These are phyloP conservation scores for Gorsachius magnificus DNA, from an alignment of 2,797 vertebrate genomes.

Conservation along the genomic window DNA sequence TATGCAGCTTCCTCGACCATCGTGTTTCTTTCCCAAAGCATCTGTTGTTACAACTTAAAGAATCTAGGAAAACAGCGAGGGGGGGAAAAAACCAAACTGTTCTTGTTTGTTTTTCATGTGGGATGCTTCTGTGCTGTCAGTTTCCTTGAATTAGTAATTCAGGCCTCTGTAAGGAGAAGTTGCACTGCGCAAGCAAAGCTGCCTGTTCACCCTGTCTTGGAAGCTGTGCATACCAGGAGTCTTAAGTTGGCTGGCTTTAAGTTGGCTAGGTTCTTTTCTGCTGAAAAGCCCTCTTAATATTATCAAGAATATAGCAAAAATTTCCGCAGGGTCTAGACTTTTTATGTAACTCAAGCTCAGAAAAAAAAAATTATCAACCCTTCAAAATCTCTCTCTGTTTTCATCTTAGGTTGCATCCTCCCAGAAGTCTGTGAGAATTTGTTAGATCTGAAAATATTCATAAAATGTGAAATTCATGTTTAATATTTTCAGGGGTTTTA, in stretches of 20 bases:
- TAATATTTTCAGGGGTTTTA: neutral
- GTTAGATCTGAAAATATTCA: neutral
- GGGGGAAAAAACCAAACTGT: neutral
- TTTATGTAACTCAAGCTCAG: neutral
- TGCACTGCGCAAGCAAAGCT: neutral
- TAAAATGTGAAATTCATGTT: neutral
- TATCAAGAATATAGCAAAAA: neutral
- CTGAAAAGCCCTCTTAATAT: neutral
- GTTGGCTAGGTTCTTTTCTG: neutral
- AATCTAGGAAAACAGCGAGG: neutral
- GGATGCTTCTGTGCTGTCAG: neutral
- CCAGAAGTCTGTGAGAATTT: neutral
- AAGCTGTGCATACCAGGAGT: neutral
- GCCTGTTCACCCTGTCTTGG: neutral
- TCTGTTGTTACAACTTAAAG: neutral
- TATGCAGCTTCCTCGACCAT: accelerated
- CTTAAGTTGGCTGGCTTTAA: neutral
- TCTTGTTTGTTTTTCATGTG: neutral
- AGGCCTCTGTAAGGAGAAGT: slow-evolving; percentile 10
- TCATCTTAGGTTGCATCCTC: neutral
- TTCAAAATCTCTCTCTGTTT: neutral
- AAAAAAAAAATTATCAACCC: neutral
- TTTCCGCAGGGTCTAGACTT: neutral
- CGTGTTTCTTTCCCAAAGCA: neutral
- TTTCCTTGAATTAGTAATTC: neutral